Conservation (phyloP, 53 echinoderm and acorn worm species). For the Pentamera pediparva region DNA sequence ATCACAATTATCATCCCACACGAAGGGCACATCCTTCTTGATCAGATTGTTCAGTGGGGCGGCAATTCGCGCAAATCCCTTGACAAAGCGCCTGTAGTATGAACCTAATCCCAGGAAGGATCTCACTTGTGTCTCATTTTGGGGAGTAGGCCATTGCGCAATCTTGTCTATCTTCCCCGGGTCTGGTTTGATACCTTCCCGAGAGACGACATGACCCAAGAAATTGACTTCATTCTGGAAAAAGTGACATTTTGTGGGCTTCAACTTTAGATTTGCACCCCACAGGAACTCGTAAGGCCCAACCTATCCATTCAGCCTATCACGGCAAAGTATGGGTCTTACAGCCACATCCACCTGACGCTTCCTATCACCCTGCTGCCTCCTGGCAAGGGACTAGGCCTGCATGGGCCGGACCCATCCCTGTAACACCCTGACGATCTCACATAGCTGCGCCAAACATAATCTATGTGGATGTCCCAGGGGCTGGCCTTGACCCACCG, state of each 20-base stretch:
- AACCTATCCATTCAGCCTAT: no score
- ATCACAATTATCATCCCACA: conserved; percentile 25
- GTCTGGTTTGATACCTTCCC: conserved; percentile 6
- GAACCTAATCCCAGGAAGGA: conserved; percentile 3
- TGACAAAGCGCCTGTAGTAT: conserved; percentile 10
- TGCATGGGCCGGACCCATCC: no score
- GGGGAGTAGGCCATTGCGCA: neutral
- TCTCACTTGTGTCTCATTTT: neutral
- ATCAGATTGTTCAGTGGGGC: neutral
- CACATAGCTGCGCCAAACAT: no score
- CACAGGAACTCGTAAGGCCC: no score
- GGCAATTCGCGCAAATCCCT: neutral
- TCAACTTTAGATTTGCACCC: neutral
- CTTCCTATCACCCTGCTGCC: no score
- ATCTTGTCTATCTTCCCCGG: neutral
- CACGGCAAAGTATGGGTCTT: no score
- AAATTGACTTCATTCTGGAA: conserved; percentile 3
- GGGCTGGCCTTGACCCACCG: no score
- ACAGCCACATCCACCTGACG: no score
- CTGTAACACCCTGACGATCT: no score
- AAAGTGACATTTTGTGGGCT: conserved; percentile 4
- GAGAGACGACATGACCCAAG: neutral
- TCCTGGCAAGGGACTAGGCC: no score
- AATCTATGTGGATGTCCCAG: no score
- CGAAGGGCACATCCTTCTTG: conserved; percentile 27